A percentile compares a stretch with the other conserved stretches of the same genome.
Evolutionary conservation across 1,140 invertebrate genomes (phyloP).

Genomic region (Brachionus rotundiformis): DNA sequence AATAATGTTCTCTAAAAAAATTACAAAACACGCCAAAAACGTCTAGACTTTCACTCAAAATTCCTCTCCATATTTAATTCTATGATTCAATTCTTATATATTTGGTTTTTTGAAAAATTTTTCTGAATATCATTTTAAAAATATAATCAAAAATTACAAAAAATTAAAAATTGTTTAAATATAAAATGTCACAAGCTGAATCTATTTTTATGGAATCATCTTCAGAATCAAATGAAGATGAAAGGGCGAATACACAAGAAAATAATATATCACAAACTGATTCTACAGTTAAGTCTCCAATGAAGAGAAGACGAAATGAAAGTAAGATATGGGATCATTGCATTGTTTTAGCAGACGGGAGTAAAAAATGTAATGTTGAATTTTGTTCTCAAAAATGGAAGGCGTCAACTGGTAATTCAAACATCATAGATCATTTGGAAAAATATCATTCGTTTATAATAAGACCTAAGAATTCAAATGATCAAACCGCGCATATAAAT

Average conservation of each 20-base stretch:
- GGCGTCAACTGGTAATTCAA: neutral
- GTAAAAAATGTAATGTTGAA: constrained; percentile 10
- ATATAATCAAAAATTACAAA: constrained; percentile 4
- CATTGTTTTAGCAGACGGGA: neutral
- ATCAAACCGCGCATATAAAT: neutral
- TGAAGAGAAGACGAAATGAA: neutral
- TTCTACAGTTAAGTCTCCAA: neutral
- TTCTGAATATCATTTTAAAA: neutral
- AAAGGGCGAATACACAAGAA: neutral
- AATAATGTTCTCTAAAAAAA: neutral
- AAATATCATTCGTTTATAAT: neutral
- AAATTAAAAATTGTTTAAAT: neutral
- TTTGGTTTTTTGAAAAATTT: constrained; percentile 9
- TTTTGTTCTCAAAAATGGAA: constrained; percentile 5
- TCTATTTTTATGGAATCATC: constrained; percentile 1
- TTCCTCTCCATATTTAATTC: neutral
- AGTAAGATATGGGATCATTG: neutral
- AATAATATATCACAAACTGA: neutral
- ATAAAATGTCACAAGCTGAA: neutral
- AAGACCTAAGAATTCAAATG: neutral
- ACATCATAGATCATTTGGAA: constrained; percentile 4
- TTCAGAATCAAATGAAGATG: neutral
- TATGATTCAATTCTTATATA: constrained; percentile 9
- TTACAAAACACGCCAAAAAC: neutral
- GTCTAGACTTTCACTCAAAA: neutral